Evolutionary conservation across 2,888 invertebrate genomes (phyloP).

Genomic region (Tipula lateralis): DNA sequence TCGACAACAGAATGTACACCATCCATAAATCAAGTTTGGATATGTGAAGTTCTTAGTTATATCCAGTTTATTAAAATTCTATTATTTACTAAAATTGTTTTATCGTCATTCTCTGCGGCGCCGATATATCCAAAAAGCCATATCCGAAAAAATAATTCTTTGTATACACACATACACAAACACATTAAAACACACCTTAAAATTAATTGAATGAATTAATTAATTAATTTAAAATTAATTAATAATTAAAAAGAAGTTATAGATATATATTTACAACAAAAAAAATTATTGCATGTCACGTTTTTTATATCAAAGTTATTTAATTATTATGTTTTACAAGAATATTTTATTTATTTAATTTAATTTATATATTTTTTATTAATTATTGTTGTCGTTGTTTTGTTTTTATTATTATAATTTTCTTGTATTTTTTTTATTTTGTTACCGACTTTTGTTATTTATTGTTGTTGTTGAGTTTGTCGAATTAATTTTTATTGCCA

Average conservation of each 20-base stretch:
- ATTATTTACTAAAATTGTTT: not conserved
- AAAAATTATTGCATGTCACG: slow-evolving; percentile 19
- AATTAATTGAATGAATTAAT: not conserved
- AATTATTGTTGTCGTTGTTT: not conserved
- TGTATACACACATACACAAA: not conserved
- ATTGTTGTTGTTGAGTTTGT: not conserved
- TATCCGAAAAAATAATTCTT: not conserved
- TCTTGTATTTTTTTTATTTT: not conserved
- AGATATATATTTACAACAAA: slow-evolving; percentile 24
- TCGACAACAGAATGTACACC: too few species aligned
- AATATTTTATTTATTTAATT: slow-evolving; percentile 8
- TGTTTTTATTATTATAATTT: not conserved
- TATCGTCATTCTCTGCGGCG: not conserved
- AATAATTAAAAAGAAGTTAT: not conserved
- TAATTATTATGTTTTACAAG: not conserved
- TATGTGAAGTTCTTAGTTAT: too few species aligned
- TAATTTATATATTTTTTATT: not conserved
- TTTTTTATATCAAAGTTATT: slow-evolving; percentile 15
- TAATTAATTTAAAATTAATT: not conserved
- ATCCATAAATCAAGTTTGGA: too few species aligned
- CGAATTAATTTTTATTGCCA: not conserved
- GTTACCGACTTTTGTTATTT: not conserved
- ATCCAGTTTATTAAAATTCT: not conserved
- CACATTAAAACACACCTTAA: not conserved
- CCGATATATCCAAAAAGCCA: not conserved